These are phyloP conservation scores for Ophion obscuratus DNA, from an alignment of 2,888 invertebrate genomes.

Conservation along the genomic window DNA sequence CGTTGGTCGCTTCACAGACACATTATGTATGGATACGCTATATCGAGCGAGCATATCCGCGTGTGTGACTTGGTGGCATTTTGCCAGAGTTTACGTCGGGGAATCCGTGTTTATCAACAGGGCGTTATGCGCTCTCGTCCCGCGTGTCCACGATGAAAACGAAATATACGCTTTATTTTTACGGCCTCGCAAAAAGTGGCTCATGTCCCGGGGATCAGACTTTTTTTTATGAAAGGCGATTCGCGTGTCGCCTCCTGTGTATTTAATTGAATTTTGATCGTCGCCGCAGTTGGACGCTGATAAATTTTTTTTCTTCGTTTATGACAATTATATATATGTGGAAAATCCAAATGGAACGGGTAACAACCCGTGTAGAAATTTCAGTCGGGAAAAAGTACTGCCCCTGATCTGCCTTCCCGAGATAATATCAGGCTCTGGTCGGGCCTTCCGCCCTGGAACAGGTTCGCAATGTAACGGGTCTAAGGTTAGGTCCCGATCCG, in stretches of 20 bases:
- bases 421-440: too few species aligned
- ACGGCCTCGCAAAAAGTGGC: conserved; percentile 16
- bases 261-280: conserved; percentile 6
- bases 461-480: too few species aligned
- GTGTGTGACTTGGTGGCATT: conserved; percentile 67
- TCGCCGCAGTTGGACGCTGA: neutral
- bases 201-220: neutral
- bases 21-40: conserved; percentile 39
- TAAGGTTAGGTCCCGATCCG: too few species aligned
- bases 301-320: neutral
- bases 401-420: too few species aligned
- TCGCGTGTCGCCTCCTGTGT: neutral
- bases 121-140: conserved; percentile 56
- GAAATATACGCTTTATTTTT: conserved; percentile 29
- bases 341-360: too few species aligned
- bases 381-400: too few species aligned
- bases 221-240: neutral
- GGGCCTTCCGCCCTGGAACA: too few species aligned
- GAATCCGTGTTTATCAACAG: conserved; percentile 73
- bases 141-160: neutral
- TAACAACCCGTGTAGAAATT: too few species aligned
- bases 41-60: conserved; percentile 26
- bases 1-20: neutral
- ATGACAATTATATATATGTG: too few species aligned
- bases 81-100: conserved; percentile 66